A percentile compares a stretch with the other conserved stretches of the same genome.
phyloP scores from a whole-genome alignment of 2,888 invertebrate genomes.

The Sphaeridia pumilis region DNA sequence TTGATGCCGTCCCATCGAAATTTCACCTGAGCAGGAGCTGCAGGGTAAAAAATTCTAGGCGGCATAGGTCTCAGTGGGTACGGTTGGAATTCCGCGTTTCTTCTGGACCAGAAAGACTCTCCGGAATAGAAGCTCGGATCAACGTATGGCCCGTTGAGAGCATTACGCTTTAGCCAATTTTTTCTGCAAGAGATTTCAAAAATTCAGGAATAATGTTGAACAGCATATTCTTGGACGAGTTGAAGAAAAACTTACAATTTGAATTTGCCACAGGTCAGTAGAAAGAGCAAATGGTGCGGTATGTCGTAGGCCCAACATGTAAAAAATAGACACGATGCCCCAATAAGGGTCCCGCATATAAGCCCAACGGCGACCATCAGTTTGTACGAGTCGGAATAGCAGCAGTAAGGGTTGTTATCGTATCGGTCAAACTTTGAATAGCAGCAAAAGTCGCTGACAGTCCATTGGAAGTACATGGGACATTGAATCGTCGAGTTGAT shows the following conservation, averaged over 20 bases:
- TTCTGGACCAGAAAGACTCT: conserved; percentile 31
- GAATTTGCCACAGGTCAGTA: conserved; percentile 28
- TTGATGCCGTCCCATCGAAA: conserved; percentile 26
- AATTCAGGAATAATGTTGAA: neutral
- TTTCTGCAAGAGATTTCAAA: conserved; percentile 20
- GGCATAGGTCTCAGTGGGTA: conserved; percentile 33
- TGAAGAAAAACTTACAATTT: conserved; percentile 23
- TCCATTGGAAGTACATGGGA: conserved; percentile 30
- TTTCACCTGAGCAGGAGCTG: conserved; percentile 26
- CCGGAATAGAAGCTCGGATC: conserved; percentile 32
- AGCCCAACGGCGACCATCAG: conserved; percentile 31
- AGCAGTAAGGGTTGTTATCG: conserved; percentile 26
- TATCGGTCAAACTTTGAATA: conserved; percentile 27
- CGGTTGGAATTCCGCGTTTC: conserved; percentile 22
- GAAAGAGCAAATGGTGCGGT: conserved; percentile 27
- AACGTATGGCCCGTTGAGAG: conserved; percentile 29
- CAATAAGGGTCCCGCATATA: conserved; percentile 24
- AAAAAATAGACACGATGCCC: conserved; percentile 23
- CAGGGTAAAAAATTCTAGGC: conserved; percentile 32
- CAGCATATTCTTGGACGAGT: neutral
- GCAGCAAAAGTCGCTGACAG: conserved; percentile 29
- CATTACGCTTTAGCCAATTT: conserved; percentile 23
- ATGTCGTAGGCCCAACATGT: conserved; percentile 32
- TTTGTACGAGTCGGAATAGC: conserved; percentile 32
- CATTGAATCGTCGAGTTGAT: conserved; percentile 28